Conservation (phyloP, 2,797 vertebrate species). For the Sebastes steindachneri region DNA sequence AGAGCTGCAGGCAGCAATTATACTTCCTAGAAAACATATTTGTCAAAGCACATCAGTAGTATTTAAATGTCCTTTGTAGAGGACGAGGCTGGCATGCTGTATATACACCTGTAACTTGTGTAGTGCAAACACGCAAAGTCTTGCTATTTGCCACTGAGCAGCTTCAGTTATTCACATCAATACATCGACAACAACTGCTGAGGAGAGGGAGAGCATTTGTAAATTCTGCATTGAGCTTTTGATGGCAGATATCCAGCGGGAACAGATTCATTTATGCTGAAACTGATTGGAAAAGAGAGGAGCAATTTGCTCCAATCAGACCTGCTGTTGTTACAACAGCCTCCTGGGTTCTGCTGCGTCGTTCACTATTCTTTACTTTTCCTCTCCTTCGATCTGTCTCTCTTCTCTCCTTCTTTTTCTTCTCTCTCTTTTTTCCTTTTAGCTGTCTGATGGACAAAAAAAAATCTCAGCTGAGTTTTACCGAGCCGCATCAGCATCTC, state of each 20-base stretch:
- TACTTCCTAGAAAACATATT: background rate
- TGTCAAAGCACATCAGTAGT: background rate
- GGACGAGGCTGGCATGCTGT: rapidly evolving
- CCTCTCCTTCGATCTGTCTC: slow-evolving; percentile 1
- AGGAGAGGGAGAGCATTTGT: background rate
- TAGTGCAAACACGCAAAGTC: background rate
- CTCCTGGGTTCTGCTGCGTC: slow-evolving; percentile 18
- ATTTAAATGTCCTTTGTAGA: background rate
- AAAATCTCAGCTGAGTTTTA: background rate
- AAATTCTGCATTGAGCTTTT: background rate
- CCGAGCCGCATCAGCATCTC: slow-evolving; percentile 4
- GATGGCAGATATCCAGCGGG: slow-evolving; percentile 5
- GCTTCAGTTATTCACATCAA: background rate
- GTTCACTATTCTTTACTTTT: slow-evolving; percentile 1
- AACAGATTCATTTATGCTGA: slow-evolving; percentile 28
- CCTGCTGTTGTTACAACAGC: slow-evolving; percentile 29
- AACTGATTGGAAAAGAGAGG: slow-evolving; percentile 46
- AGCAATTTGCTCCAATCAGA: slow-evolving; percentile 58
- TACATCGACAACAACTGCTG: background rate
- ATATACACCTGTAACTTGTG: background rate
- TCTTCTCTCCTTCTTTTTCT: background rate
- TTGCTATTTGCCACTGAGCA: background rate
- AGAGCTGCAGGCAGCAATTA: background rate
- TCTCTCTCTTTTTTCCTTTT: background rate
- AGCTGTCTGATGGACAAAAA: background rate